phyloP scores from a whole-genome alignment of 1,140 invertebrate species.

The Drosophila dunni region DNA sequence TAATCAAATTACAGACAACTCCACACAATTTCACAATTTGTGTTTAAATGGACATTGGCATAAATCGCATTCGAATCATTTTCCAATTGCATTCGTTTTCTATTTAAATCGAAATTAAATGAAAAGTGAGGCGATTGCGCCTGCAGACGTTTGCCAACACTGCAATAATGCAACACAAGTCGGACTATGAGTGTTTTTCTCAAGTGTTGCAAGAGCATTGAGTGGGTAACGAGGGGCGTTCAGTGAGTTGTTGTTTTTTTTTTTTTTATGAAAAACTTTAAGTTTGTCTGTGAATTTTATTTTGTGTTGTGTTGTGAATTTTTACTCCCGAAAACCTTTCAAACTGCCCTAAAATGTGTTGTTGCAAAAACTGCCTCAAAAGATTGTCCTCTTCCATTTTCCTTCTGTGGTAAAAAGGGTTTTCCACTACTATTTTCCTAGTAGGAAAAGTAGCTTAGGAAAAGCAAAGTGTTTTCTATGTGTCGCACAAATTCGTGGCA shows the following conservation, averaged over 20 bases:
- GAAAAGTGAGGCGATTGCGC: constrained; percentile 39
- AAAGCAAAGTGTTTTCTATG: constrained; percentile 17
- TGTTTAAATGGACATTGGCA: constrained; percentile 36
- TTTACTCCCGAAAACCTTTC: neutral
- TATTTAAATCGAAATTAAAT: constrained; percentile 53
- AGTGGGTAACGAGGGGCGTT: neutral
- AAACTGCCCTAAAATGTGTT: neutral
- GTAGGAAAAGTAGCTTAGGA: neutral
- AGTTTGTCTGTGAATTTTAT: no score
- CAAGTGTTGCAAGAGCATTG: neutral
- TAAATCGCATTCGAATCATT: constrained; percentile 42
- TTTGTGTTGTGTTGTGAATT: neutral
- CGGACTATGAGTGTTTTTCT: neutral
- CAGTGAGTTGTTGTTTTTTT: neutral
- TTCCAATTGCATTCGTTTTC: constrained; percentile 48
- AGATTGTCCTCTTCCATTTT: neutral
- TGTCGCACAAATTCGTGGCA: neutral
- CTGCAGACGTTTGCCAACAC: constrained; percentile 34
- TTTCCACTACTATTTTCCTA: neutral
- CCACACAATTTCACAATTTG: constrained; percentile 32
- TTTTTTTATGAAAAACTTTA: no score
- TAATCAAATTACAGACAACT: constrained; percentile 46
- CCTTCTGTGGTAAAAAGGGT: neutral
- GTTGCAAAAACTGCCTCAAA: neutral
- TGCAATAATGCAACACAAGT: constrained; percentile 1